Evolutionary conservation across 2,113 vertebrate genomes (phyloP), one percentile per base, ranked within the genome.

Genomic region (Platanista minor): DNA sequence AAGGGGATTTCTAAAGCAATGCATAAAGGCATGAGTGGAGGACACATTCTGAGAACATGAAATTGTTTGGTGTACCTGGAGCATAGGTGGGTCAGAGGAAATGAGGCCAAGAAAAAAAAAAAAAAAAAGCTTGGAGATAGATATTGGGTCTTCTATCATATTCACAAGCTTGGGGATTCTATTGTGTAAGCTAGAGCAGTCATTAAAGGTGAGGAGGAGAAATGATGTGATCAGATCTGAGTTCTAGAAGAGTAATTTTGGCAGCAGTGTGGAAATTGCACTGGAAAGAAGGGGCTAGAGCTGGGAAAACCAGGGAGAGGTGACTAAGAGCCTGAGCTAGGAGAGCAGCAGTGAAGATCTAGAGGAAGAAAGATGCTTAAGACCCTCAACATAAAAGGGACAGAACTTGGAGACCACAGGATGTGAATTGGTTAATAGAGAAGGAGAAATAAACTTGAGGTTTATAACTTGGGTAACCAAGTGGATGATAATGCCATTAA

Each of bases 91-190:
- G 8, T 87, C 27, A 59, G 57, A 83, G 11, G 29, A 46, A 89
- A 87, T 54, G 11, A 71, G 10, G 27, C 13, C 78, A 41, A 54
- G 20, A 1, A 14, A 1, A 10, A 0, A 2, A 2, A n/a, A n/a
- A 8, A 8, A 52, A 17, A 61, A 4, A 5, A 85, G 3, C 1
- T 36, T 72, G 54, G 75, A 71, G 17, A 75, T 8, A 25, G 11
- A 59, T 72, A 80, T 61, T 52, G 17, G 21, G 1, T 54, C 5
- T 64, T 49, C n/a, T 49, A 21, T 33, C 8, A 69, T 18, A 46
- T 82, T 90, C 20, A 62, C 17, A 82, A 41, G 49, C 39, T 92
- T 69, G 75, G 15, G 75, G 15, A 80, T 84, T 78, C 54, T 80
- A 43, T 43, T 80, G 36, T 80, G 8, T 43, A 72, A 71, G 14